Percentiles rank a stretch among this genome's conserved stretches.
These are phyloP conservation scores for Jaculus jaculus DNA, from an alignment of 2,113 vertebrate genomes.

Conservation along the genomic window DNA sequence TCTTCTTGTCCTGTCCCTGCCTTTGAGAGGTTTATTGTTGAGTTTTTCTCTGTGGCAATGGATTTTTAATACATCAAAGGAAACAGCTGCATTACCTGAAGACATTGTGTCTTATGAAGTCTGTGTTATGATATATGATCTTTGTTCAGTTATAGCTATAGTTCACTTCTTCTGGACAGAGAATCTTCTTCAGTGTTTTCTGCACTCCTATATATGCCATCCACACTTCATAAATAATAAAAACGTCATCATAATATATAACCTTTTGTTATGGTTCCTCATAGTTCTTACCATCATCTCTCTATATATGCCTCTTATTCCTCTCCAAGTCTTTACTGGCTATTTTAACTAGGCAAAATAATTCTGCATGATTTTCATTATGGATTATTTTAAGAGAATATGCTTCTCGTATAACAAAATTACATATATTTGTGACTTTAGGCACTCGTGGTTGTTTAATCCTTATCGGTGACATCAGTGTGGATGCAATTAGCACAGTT, in stretches of 20 bases:
- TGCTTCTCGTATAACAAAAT: slow-evolving; percentile 61
- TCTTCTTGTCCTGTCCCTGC: background rate
- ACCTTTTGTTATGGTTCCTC: slow-evolving; percentile 24
- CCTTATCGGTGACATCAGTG: slow-evolving; percentile 82
- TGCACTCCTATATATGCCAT: background rate
- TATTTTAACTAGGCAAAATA: slow-evolving; percentile 59
- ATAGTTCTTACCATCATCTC: background rate
- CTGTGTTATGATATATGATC: background rate
- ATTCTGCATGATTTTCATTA: slow-evolving; percentile 23
- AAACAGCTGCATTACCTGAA: background rate
- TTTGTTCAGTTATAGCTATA: background rate
- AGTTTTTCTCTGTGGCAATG: background rate
- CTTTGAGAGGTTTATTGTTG: slow-evolving; percentile 6
- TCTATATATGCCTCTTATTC: slow-evolving; percentile 45
- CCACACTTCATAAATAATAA: slow-evolving; percentile 39
- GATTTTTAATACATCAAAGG: background rate
- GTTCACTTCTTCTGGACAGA: background rate
- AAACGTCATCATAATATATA: slow-evolving; percentile 25
- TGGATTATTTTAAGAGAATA: slow-evolving; percentile 55
- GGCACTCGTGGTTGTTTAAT: slow-evolving; percentile 81
- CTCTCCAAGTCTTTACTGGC: slow-evolving; percentile 46
- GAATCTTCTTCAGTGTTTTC: background rate
- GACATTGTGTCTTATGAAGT: background rate
- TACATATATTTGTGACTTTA: slow-evolving; percentile 73
- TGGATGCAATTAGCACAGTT: slow-evolving; percentile 86